phyloP scores from a whole-genome alignment of 92 coral and sea anemone genomes.

The Nematostella vectensis region DNA sequence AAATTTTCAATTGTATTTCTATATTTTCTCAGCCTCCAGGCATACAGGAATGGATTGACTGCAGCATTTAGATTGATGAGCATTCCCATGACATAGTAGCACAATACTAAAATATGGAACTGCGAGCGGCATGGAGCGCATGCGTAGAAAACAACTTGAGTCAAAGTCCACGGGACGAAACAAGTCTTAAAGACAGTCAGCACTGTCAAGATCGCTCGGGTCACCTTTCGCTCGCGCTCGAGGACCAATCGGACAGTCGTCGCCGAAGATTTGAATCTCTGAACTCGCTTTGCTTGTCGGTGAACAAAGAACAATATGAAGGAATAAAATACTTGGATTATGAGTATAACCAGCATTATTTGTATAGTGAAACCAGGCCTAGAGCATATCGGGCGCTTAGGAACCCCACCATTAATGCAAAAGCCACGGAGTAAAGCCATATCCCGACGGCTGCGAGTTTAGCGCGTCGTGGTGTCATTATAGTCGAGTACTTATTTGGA shows the following conservation, averaged over 20 bases:
- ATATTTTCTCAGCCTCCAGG: conserved; percentile 1
- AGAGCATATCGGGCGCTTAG: background rate
- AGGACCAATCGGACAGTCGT: background rate
- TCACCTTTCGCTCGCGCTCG: conserved; percentile 7
- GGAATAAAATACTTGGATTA: background rate
- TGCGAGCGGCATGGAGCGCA: background rate
- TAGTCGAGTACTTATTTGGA: background rate
- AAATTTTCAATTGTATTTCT: background rate
- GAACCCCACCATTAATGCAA: background rate
- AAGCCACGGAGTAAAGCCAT: background rate
- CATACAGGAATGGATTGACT: background rate
- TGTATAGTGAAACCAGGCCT: background rate
- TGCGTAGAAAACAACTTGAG: background rate
- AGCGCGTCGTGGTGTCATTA: background rate
- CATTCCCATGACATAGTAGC: background rate
- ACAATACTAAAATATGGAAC: background rate
- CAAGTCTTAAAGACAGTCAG: background rate
- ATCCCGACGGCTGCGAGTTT: background rate
- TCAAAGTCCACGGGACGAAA: background rate
- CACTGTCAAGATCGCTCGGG: background rate
- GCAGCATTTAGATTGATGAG: background rate
- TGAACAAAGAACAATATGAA: background rate
- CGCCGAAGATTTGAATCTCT: background rate
- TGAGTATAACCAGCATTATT: background rate
- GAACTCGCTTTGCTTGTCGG: conserved; percentile 1